Percentiles rank a stretch among this genome's conserved stretches.
phyloP scores from a whole-genome alignment of 2,888 invertebrate genomes.

The Lasioglossum malachurum region DNA sequence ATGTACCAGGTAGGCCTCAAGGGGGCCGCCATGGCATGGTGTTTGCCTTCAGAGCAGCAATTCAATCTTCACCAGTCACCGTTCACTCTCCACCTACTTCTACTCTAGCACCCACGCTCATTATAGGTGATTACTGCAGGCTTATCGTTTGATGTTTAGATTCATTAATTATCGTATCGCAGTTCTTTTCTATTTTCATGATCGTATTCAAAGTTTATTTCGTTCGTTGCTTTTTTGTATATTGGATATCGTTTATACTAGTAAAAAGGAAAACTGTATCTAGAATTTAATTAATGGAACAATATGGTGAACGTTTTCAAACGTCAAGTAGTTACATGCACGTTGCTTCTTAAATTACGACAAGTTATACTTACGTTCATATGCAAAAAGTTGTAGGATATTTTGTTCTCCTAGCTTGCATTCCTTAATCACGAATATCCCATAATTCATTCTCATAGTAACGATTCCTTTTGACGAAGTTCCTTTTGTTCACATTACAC shows the following conservation, averaged over 20 bases:
- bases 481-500: neutral
- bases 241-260: too few species aligned
- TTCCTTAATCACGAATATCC: conserved; percentile 8
- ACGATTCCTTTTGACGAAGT: neutral
- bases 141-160: conserved; percentile 66
- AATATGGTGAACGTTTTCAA: neutral
- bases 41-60: conserved; percentile 86
- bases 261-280: conserved; percentile 10
- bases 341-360: conserved; percentile 11
- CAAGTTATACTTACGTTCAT: neutral
- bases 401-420: neutral
- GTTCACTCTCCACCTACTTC: conserved; percentile 84
- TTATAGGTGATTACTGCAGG: conserved; percentile 84
- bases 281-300: conserved; percentile 5
- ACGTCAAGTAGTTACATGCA: conserved; percentile 20
- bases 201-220: conserved; percentile 2
- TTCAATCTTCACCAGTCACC: conserved; percentile 83
- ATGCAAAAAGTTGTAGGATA: neutral
- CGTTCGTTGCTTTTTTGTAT: conserved; percentile 21
- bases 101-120: conserved; percentile 84
- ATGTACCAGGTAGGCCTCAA: conserved; percentile 88
- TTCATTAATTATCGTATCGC: conserved; percentile 37
- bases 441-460: conserved; percentile 19
- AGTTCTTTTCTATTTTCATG: neutral
- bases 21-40: conserved; percentile 89